Base-by-base conservation (phyloP, 2,113 vertebrate genomes). In the Cynoglossus semilaevis region DNA sequence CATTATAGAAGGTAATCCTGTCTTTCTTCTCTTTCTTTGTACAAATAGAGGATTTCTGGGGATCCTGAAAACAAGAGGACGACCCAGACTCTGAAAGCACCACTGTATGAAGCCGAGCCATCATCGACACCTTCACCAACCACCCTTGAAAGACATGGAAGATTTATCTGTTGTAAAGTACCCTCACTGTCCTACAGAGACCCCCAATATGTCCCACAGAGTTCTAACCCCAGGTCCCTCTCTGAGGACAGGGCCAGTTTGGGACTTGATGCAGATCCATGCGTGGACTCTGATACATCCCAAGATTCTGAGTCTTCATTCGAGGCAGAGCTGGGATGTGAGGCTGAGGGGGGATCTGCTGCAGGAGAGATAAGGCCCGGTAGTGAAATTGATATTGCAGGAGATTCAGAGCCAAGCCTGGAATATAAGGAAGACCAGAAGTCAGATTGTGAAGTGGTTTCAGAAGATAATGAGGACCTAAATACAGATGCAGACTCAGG, bases 221-320 rank as follows among this genome's bases (percentile, higher is more conserved):
- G 50, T 47, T 81, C 83, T 37, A 88, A 89, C 55, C 85, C 82
- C 22, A 80, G 67, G 51, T 84, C 85, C 37, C 63, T 62, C 15
- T 83, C 74, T 17, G 83, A 85, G 42, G 56, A 72, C 2, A 63
- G 42, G n/a, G 48, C 57, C 9, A 48, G 44, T 55, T 86, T 71
- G 6, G 70, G 40, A 36, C 46, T 43, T 1, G 69, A 80, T 57
- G 67, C 60, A 62, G 75, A 70, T n/a, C 44, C 45, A 6, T 73
- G 67, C 18, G 15, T 59, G 5, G 70, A 74, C 44, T 85, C 82
- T 0, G 86, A 89, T n/a, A 51, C 60, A 0, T 79, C 78, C 17
- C 64, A 48, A 4, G 83, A 80, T 1, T 80, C 83, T 44, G 75
- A 67, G 19, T 85, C 68, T 45, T 81, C 72, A 11, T 88, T 63